Base-by-base conservation (phyloP, 1,140 invertebrate species). In the Samia ricini region DNA sequence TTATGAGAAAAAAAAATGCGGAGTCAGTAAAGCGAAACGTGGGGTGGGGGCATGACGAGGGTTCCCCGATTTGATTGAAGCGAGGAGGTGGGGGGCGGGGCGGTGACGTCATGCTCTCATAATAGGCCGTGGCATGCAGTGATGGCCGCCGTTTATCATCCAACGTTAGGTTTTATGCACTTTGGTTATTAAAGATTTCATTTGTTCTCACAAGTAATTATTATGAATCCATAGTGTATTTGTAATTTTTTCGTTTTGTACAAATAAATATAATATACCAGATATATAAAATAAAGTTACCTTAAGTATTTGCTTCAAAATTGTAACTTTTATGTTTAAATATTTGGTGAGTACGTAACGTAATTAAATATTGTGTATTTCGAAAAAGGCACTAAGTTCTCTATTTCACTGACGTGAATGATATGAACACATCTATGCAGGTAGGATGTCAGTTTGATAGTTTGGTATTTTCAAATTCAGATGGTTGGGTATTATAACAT, bases 1-100 rank as follows among this genome's bases (percentile, higher is more conserved):
- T 89, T 89, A 89, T 88, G 87, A 88, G 83, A 89, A 85, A 89
- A 54, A n/a, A 73, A 89, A 88, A 88, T 89, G 85, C 84, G 77
- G 79, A 89, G 83, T 89, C 87, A 85, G 84, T 88, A 83, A 81
- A 87, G 81, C 87, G 81, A 74, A 85, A 82, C 84, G 81, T 77
- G 71, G 85, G 87, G 87, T 85, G 85, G 87, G 83, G 80, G 80
- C 74, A 77, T 88, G 83, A 88, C 87, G 87, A 88, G 87, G 87
- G 87, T 88, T 88, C 85, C 74, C 85, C 85, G 68, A 78, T 83
- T 85, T 88, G 86, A 89, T 89, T 89, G 86, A 89, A 89, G 85
- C 81, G 76, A 71, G 81, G 81, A 77, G 79, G 81, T 60, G 81
- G 79, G 76, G 81, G 82, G 85, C 83, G 85, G 87, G 87, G 85